Evolutionary conservation across 2,797 vertebrate genomes (phyloP).

Genomic region (Leucoraja ocellata): DNA sequence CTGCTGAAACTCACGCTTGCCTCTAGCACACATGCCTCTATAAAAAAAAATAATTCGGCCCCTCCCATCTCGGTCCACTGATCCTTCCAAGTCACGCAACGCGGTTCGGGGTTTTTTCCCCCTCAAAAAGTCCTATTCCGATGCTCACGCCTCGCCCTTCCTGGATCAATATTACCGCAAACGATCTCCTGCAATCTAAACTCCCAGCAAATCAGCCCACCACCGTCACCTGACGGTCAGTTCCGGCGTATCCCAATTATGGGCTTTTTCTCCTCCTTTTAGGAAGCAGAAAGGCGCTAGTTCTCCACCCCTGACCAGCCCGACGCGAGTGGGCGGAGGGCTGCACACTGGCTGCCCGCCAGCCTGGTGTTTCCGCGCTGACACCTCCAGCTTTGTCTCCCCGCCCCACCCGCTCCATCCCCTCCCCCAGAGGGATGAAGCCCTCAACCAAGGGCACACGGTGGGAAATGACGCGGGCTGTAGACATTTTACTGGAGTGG

Average conservation of each 20-base stretch:
- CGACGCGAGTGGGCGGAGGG: neutral
- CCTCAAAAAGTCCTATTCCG: neutral
- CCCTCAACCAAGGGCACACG: neutral
- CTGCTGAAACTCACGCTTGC: too few relatives aligned
- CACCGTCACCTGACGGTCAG: neutral
- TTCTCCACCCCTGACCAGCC: neutral
- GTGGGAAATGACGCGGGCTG: neutral
- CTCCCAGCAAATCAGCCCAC: neutral
- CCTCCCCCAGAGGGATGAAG: neutral
- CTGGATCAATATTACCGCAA: neutral
- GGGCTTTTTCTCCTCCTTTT: neutral
- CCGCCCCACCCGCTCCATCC: neutral
- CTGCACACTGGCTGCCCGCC: neutral
- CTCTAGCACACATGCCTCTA: neutral
- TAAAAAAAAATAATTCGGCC: neutral
- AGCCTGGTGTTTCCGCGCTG: neutral
- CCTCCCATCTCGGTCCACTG: neutral
- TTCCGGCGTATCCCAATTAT: slow-evolving; percentile 4
- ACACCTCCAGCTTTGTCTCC: neutral
- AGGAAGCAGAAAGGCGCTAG: neutral
- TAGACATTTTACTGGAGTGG: neutral
- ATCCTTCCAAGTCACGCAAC: neutral
- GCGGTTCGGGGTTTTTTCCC: neutral
- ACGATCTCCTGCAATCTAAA: neutral
- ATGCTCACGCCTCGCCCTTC: neutral